phyloP scores from a whole-genome alignment of 2,113 vertebrate species.

The Ovis canadensis region DNA sequence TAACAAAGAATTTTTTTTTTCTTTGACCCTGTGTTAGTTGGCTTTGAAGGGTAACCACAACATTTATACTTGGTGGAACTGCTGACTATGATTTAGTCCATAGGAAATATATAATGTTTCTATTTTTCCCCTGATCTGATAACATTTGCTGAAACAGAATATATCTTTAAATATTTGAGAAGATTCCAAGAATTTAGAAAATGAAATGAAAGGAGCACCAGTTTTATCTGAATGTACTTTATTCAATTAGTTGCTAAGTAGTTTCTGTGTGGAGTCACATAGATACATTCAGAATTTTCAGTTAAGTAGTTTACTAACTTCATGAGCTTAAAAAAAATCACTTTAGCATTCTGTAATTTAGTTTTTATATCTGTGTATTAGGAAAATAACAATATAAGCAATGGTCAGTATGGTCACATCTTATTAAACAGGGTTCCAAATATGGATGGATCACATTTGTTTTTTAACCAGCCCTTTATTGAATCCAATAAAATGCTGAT shows the following conservation, averaged over 20 bases:
- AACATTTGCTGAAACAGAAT: not conserved
- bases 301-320: not conserved
- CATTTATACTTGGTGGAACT: not conserved
- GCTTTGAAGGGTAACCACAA: not conserved
- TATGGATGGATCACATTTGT: not conserved
- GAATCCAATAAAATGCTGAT: not conserved
- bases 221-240: not conserved
- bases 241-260: not conserved
- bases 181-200: not conserved
- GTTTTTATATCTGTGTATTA: not conserved
- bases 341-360: not conserved
- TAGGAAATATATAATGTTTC: not conserved
- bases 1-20: not conserved
- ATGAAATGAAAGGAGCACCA: not conserved
- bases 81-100: not conserved
- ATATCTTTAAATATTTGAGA: not conserved
- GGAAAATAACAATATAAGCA: not conserved
- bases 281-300: not conserved
- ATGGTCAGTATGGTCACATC: not conserved
- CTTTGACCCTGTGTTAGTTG: not conserved
- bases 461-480: not conserved
- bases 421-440: not conserved
- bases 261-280: not conserved
- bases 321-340: not conserved
- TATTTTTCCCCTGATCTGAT: not conserved